Evolutionary conservation across 2,888 invertebrate genomes (phyloP).

Genomic region (Amphipyra tragopoginis): DNA sequence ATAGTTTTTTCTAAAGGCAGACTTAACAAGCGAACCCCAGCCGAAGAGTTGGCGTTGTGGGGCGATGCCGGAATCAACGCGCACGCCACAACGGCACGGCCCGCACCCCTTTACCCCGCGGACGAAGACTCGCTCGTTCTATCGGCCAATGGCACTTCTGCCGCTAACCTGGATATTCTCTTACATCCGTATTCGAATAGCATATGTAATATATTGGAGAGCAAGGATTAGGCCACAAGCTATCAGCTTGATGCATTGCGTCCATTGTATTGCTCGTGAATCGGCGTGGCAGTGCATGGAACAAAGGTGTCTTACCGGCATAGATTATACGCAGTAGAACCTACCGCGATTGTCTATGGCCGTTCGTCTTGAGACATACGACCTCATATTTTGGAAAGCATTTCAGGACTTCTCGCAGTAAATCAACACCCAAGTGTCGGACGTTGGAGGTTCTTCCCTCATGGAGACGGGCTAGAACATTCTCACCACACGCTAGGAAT

Average conservation of each 20-base stretch:
- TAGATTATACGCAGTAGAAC: slow-evolving; percentile 61
- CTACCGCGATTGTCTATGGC: slow-evolving; percentile 43
- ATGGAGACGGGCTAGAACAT: no score
- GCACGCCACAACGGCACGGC: no score
- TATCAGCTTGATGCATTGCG: slow-evolving; percentile 80
- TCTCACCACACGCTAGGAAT: no score
- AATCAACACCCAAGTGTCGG: no score
- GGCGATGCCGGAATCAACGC: no score
- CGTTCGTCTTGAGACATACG: slow-evolving; percentile 42
- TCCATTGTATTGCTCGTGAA: slow-evolving; percentile 72
- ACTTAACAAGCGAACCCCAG: no score
- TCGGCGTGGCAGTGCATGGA: slow-evolving; percentile 66
- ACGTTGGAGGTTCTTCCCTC: no score
- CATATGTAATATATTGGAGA: slow-evolving; percentile 60
- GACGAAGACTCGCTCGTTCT: not conserved
- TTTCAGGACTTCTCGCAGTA: not conserved
- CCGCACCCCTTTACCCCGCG: no score
- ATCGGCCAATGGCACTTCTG: slow-evolving; percentile 25
- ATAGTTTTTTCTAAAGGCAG: no score
- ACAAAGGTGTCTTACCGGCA: slow-evolving; percentile 74
- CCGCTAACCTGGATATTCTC: not conserved
- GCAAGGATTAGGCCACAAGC: slow-evolving; percentile 72
- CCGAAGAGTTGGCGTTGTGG: no score
- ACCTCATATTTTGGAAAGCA: not conserved
- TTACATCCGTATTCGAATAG: slow-evolving; percentile 47